Percentiles rank a stretch among this genome's conserved stretches.
These are phyloP conservation scores for Xestoiulus laeticollis DNA, from an alignment of 2,888 invertebrate species.

Conservation along the genomic window DNA sequence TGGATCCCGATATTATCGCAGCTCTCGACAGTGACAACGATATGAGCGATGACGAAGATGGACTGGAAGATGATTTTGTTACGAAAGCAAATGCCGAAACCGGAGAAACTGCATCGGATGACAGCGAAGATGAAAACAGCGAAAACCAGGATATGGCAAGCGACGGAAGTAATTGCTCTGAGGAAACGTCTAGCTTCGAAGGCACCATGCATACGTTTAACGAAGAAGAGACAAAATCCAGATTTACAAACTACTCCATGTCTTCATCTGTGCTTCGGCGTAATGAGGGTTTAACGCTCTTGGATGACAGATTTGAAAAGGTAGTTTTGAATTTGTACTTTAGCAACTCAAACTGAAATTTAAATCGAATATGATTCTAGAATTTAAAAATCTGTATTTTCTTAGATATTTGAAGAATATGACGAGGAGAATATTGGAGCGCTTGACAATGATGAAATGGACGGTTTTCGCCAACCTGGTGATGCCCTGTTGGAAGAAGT, in stretches of 20 bases:
- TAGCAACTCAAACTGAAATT: too few species aligned
- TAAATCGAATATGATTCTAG: too few species aligned
- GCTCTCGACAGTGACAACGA: constrained; percentile 94
- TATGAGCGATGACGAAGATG: constrained; percentile 81
- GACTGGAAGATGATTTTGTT: constrained; percentile 92
- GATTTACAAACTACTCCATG: constrained; percentile 94
- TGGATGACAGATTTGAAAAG: constrained; percentile 90
- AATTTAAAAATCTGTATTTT: background rate
- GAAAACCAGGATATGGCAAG: constrained; percentile 63
- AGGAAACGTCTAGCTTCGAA: background rate
- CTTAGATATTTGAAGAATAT: constrained; percentile 79
- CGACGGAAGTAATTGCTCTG: constrained; percentile 3
- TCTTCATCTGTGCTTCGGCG: constrained; percentile 87
- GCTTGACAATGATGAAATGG: constrained; percentile 89
- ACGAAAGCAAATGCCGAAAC: constrained; percentile 74
- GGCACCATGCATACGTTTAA: constrained; percentile 56
- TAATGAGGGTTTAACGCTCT: constrained; percentile 80
- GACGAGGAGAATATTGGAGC: constrained; percentile 90
- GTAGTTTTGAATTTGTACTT: constrained; percentile 67
- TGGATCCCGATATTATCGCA: constrained; percentile 92
- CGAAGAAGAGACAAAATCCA: constrained; percentile 82
- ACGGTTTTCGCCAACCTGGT: constrained; percentile 76
- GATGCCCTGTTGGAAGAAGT: constrained; percentile 77
- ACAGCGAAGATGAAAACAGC: constrained; percentile 55
- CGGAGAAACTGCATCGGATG: constrained; percentile 60